A percentile compares a stretch with the other conserved stretches of the same genome.
Conservation (phyloP, 2,113 vertebrate species). For the Cynoglossus semilaevis region DNA sequence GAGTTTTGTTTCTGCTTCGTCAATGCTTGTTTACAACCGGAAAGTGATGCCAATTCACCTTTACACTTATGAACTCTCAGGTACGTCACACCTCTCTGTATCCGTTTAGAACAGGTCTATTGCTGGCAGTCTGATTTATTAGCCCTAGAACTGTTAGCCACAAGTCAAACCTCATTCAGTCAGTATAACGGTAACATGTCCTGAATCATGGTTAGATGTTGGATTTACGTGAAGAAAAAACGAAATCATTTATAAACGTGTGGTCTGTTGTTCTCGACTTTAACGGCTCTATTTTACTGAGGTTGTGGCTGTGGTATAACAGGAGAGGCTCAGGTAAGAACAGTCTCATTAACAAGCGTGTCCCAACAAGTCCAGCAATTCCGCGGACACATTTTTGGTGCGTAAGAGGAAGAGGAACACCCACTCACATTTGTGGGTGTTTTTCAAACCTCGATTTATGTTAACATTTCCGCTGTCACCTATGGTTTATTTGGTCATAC, state of each 20-base stretch:
- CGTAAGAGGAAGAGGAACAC: too few relatives aligned
- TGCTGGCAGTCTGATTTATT: slow-evolving; percentile 11
- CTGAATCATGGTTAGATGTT: neutral
- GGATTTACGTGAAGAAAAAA: neutral
- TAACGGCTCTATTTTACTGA: too few relatives aligned
- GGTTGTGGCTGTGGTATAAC: too few relatives aligned
- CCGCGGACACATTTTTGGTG: neutral
- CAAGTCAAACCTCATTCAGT: neutral
- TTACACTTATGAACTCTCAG: slow-evolving; percentile 6
- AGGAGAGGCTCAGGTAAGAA: neutral
- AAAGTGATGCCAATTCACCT: neutral
- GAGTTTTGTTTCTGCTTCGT: neutral
- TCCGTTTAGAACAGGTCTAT: neutral
- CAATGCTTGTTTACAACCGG: neutral
- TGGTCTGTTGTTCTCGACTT: too few relatives aligned
- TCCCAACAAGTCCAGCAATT: neutral
- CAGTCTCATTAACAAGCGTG: neutral
- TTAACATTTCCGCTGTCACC: neutral
- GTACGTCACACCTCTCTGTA: slow-evolving; percentile 23
- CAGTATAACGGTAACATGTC: neutral
- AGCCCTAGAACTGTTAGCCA: slow-evolving; percentile 18
- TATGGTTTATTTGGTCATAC: neutral
- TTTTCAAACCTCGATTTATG: too few relatives aligned
- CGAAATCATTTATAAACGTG: neutral
- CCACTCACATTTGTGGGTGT: too few relatives aligned